These are phyloP conservation scores for Callipepla squamata DNA, from an alignment of 2,113 vertebrate species.

Conservation along the genomic window DNA sequence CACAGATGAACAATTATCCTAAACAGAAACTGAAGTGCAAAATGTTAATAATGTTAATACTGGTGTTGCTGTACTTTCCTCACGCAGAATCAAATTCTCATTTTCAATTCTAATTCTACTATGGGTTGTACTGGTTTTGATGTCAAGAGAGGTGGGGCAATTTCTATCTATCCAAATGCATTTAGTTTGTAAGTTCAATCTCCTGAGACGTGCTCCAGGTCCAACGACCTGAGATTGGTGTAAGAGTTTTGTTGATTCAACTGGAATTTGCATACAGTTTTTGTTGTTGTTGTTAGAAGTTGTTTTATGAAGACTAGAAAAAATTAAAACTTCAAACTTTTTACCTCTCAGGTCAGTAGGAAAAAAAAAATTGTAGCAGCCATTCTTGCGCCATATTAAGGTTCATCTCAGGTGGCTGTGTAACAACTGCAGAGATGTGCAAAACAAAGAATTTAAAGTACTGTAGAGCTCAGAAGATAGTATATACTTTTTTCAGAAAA, in stretches of 20 bases:
- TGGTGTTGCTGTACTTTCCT: not conserved
- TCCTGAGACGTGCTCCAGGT: not conserved
- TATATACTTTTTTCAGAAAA: not conserved
- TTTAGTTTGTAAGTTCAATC: not conserved
- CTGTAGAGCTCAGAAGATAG: not conserved
- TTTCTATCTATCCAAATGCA: not conserved
- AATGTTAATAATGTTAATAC: not conserved
- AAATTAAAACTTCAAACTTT: not conserved
- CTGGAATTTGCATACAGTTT: not conserved
- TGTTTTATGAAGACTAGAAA: not conserved
- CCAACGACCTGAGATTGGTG: not conserved
- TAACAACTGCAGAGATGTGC: not conserved
- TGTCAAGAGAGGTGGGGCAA: not conserved
- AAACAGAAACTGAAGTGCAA: not conserved
- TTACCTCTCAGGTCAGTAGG: not conserved
- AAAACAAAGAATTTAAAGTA: not conserved
- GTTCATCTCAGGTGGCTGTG: not conserved
- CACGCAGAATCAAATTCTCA: not conserved
- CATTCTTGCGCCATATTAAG: not conserved
- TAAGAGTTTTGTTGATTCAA: not conserved
- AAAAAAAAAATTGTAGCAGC: not conserved
- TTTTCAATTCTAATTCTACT: not conserved
- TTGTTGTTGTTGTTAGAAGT: not conserved
- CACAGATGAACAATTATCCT: not conserved
- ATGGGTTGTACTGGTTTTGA: not conserved